A percentile compares a stretch with the other conserved stretches of the same genome.
phyloP scores from a whole-genome alignment of 2,888 invertebrate genomes.

The Bellardia pandia region DNA sequence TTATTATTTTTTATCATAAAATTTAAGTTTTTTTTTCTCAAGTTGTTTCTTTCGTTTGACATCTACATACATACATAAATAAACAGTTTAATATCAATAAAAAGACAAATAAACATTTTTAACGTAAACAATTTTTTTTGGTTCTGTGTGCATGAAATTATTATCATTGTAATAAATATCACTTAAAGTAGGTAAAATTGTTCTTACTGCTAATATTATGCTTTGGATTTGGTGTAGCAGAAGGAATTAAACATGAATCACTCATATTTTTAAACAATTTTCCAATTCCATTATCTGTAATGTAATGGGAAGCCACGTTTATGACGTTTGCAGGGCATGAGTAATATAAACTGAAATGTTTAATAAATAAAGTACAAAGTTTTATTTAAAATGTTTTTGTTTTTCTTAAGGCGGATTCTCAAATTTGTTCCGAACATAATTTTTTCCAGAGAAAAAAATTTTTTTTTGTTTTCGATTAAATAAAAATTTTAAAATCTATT shows the following conservation, averaged over 20 bases:
- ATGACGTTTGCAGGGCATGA: not conserved
- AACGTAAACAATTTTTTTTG: not conserved
- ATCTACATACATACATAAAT: slow-evolving; percentile 35
- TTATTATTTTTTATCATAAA: slow-evolving; percentile 4
- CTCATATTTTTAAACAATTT: not conserved
- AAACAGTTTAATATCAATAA: slow-evolving; percentile 35
- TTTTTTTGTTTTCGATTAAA: no score
- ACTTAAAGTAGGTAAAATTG: slow-evolving; percentile 7
- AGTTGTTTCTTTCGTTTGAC: not conserved
- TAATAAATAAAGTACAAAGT: no score
- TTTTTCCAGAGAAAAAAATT: no score
- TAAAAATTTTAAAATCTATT: no score
- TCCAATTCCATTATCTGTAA: not conserved
- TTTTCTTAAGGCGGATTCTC: no score
- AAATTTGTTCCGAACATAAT: no score
- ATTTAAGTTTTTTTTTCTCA: not conserved
- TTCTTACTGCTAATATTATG: not conserved
- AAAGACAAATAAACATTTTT: not conserved
- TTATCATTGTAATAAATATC: slow-evolving; percentile 10
- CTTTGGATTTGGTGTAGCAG: not conserved
- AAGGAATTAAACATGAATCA: not conserved
- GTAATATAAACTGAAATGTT: no score
- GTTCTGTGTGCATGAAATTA: not conserved
- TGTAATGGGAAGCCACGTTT: not conserved
- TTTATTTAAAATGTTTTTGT: no score